Conservation (phyloP, 2,888 invertebrate species). For the Aquatica leii region DNA sequence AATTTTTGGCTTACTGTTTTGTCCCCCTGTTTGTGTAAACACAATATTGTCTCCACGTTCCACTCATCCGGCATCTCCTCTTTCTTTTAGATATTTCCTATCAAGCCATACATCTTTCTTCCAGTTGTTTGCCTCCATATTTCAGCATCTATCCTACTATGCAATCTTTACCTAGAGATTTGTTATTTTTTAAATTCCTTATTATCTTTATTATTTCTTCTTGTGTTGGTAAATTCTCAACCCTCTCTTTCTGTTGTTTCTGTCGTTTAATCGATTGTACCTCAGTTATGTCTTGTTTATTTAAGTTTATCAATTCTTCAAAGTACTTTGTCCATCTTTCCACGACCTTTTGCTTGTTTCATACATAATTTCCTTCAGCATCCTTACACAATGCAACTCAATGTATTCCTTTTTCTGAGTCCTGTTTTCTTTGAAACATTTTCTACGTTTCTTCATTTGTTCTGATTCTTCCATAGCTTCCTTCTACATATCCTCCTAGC, state of each 20-base stretch:
- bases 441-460: background rate
- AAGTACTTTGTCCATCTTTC: background rate
- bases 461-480: background rate
- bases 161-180: background rate
- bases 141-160: background rate
- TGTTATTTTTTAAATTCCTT: no score
- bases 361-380: background rate
- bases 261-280: background rate
- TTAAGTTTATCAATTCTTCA: background rate
- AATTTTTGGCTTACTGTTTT: no score
- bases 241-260: background rate
- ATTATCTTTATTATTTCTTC: no score
- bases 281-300: no score
- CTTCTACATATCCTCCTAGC: background rate
- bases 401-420: no score
- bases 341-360: no score
- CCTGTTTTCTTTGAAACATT: background rate
- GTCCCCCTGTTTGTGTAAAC: no score
- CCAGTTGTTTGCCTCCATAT: background rate
- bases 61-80: background rate
- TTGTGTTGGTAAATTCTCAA: background rate
- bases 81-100: no score
- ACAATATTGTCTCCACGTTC: background rate
- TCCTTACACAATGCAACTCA: background rate
- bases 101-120: background rate